Evolutionary conservation across 2,797 vertebrate species (phyloP), one percentile per base, ranked within the genome.

Genomic region (Xiphorhynchus erythropygius): DNA sequence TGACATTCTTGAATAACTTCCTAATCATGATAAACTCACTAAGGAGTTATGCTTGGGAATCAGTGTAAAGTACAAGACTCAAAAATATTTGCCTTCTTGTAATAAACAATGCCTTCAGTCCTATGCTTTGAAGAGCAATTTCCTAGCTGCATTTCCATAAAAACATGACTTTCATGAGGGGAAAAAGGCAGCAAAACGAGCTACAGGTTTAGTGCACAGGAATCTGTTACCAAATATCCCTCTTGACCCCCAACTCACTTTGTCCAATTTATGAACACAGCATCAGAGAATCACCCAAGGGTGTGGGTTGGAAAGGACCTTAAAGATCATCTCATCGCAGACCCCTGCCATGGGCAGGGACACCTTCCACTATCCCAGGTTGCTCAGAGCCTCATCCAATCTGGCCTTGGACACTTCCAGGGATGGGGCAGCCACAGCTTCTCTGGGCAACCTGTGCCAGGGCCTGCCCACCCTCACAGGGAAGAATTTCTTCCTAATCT

Each of bases 1-100:
- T 17, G 5, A 27, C 0, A 52, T 27, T 13, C 35, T 0, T 25
- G 28, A 77, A 52, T 1, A 82, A 41, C 3, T 13, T 25, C 5
- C 3, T 25, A 59, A 81, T 24, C 7, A 27, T 2, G 24, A 35
- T 0, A 4, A 49, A 62, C 18, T 39, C 37, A 15, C 2, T 4
- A 68, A 8, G 9, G 11, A 78, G 9, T 5, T 46, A 37, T 3
- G 21, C 30, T 69, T 64, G 27, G 32, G 27, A 80, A 74, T n/a
- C 64, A n/a, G 23, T 39, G 60, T 27, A 7, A 77, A 35, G 21
- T 19, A 33, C 5, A 59, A 53, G 8, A 33, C 42, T 47, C 10
- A 52, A 55, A 80, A 77, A 14, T 18, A 60, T 16, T 10, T 77
- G 8, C 9, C 9, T 56, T 1, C 11, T 87, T 16, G 28, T 16